Conservation (phyloP, 2,113 vertebrate genomes). For the Regulus satrapa region DNA sequence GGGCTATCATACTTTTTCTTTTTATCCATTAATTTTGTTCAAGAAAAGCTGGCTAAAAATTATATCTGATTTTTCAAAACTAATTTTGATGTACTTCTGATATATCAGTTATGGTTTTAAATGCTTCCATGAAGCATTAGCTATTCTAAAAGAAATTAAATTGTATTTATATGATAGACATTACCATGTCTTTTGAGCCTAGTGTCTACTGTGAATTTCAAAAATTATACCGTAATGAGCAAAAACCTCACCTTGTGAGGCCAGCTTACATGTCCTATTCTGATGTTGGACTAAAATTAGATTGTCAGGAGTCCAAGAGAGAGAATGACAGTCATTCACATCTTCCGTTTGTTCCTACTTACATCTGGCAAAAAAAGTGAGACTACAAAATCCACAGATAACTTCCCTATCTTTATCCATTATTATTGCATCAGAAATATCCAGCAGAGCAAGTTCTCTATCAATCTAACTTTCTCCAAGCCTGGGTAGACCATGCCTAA, state of each 20-base stretch:
- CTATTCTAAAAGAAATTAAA: neutral
- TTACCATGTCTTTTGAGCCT: neutral
- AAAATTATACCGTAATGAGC: neutral
- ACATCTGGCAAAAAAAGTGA: neutral
- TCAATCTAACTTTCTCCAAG: neutral
- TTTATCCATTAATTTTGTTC: neutral
- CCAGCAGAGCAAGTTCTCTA: neutral
- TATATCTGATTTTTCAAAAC: neutral
- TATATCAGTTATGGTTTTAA: neutral
- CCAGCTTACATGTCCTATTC: neutral
- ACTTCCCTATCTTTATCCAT: neutral
- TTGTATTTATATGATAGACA: neutral
- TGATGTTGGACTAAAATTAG: neutral
- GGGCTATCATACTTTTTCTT: neutral
- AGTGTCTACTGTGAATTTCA: neutral
- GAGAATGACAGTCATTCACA: neutral
- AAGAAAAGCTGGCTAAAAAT: neutral
- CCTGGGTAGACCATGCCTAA: neutral
- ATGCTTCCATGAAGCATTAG: neutral
- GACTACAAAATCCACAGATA: neutral
- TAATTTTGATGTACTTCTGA: neutral
- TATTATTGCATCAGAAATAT: neutral
- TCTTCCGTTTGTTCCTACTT: neutral
- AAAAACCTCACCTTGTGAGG: neutral
- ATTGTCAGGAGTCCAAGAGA: neutral